Conservation (phyloP, 1,140 invertebrate species). For the Cotesia vestalis region DNA sequence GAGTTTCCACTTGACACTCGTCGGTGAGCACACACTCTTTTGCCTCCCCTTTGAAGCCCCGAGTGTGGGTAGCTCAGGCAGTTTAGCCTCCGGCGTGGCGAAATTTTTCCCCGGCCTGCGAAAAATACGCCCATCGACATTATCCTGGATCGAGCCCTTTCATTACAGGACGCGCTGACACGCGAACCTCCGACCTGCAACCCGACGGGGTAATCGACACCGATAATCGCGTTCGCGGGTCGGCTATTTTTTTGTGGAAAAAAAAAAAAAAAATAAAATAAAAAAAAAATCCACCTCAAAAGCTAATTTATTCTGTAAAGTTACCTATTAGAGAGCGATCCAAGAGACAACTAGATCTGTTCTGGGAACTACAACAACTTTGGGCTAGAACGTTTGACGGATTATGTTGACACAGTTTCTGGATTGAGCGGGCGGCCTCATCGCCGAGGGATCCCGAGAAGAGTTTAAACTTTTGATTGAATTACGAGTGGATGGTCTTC, state of each 20-base stretch:
- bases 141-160: background rate
- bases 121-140: conserved; percentile 25
- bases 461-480: conserved; percentile 40
- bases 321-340: no score
- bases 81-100: no score
- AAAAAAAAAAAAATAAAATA: background rate
- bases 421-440: conserved; percentile 8
- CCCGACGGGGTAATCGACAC: conserved; percentile 14
- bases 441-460: conserved; percentile 14
- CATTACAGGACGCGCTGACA: conserved; percentile 10
- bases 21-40: conserved; percentile 19
- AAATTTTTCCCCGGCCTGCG: background rate
- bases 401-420: conserved; percentile 36
- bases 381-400: conserved; percentile 17
- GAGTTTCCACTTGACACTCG: conserved; percentile 23
- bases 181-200: background rate
- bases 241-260: background rate
- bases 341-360: background rate
- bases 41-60: background rate
- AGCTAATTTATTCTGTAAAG: background rate
- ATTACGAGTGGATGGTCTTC: conserved; percentile 39
- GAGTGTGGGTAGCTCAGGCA: background rate
- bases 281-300: no score
- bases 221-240: conserved; percentile 2
- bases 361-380: background rate